Evolutionary conservation across 2,113 vertebrate genomes (phyloP), one percentile per base, ranked within the genome.

Genomic region (Melospiza melodia): DNA sequence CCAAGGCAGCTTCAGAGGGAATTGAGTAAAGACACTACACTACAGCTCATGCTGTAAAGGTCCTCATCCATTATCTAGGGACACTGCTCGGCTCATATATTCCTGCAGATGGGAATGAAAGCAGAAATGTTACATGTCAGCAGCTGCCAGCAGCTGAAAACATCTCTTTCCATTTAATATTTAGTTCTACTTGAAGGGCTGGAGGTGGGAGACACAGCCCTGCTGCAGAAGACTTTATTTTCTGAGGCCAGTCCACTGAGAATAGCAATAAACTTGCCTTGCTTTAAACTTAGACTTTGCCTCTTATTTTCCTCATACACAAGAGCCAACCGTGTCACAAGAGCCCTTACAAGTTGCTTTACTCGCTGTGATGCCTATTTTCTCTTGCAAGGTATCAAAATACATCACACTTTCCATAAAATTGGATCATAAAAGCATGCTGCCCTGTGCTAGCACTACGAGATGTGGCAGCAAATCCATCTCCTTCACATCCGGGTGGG

Each of bases 131-230:
- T 95, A 52, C 0, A 2, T 46, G 18, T 61, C 67, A 93, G 75
- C 75, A 93, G 54, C 68, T 87, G 71, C 73, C 62, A 73, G 41
- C 82, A 94, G 78, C 68, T 95, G 89, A 88, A 92, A 95, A 78
- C 28, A 63, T 78, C 71, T 84, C 87, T 79, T 75, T 77, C 51
- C 52, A 81, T 85, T 54, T 89, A 59, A 39, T 67, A 65, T 52
- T 90, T 76, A 79, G 66, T 73, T 87, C 76, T 44, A 13, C 58
- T 86, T 55, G 44, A 85, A 48, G 37, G 83, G 25, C 37, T 46
- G 41, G 49, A 86, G 55, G 43, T 73, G n/a, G 73, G 27, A 76
- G 33, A 55, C 48, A 77, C 27, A 94, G 54, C 21, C n/a, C 33
- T 69, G 37, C 33, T 80, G 49, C 71, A 68, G 37, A 87, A 65